Percentiles rank a stretch among this genome's conserved stretches.
Conservation (phyloP, 2,113 vertebrate species). For the Tenrec ecaudatus region DNA sequence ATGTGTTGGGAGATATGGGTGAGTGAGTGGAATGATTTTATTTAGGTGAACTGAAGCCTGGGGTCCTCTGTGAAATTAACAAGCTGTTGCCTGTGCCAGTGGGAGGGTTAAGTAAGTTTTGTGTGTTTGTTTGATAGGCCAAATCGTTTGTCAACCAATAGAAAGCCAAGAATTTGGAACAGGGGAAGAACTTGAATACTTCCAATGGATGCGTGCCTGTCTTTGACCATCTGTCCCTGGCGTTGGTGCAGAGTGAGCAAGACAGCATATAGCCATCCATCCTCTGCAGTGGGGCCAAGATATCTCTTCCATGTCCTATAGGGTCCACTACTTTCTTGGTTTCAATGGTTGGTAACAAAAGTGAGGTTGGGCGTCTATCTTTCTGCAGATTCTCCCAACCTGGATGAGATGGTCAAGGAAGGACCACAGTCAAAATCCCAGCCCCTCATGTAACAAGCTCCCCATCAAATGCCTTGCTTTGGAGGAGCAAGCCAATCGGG, state of each 20-base stretch:
- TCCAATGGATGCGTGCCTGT: neutral
- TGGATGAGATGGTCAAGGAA: neutral
- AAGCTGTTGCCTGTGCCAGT: neutral
- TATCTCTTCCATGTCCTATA: neutral
- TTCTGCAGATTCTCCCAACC: accelerated
- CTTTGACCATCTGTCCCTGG: neutral
- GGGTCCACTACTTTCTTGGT: neutral
- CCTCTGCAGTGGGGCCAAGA: neutral
- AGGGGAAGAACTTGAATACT: neutral
- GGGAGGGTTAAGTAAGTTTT: neutral
- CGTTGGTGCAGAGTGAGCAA: accelerated
- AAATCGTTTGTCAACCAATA: neutral
- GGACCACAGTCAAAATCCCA: neutral
- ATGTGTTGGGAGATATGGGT: too few species aligned
- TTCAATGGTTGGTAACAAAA: neutral
- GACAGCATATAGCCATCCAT: accelerated
- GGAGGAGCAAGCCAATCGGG: neutral
- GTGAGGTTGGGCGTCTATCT: accelerated
- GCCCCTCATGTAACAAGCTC: neutral
- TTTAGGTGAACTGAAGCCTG: neutral
- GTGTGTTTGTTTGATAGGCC: neutral
- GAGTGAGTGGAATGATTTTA: neutral
- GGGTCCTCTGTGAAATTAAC: neutral
- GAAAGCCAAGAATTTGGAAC: neutral
- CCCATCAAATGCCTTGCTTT: neutral